Base-by-base conservation (phyloP, 2,888 invertebrate species). In the Orthosia cruda region DNA sequence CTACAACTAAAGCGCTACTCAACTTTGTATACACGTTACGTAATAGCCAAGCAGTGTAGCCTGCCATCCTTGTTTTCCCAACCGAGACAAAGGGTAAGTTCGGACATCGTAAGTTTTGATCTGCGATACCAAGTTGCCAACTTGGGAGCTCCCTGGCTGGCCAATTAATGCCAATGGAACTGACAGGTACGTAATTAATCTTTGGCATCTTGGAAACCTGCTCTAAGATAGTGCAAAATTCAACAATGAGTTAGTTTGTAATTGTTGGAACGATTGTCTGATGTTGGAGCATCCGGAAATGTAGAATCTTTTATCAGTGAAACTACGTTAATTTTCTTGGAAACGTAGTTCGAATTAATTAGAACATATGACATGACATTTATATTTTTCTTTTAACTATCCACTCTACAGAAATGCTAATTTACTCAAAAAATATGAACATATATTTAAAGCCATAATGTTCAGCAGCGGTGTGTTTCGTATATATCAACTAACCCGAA, bases 151-250 rank as follows among this genome's bases (percentile, higher is more conserved):
- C 70, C 57, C 13, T 67, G 62, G 32, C 55, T 67, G 64, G 67
- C 75, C 83, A 84, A 85, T 84, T 85, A 85, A 82, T 62, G 78
- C 69, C 77, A 69, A 47, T 64, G 83, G 77, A 74, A 72, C 78
- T 78, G 83, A 78, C 83, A 85, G 78, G 57, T 72, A 64, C 47
- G 68, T 85, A 82, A 84, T 84, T 84, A 78, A 84, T 82, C 78
- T 84, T 82, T 77, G 71, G 52, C 70, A 82, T 77, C 70, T 78
- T 69, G 52, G 54, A 62, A 63, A 59, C 65, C 71, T 71, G 55
- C 26, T 64, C 26, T 49, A 52, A 55, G 71, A 70, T 68, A 64
- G 70, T 84, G 74, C 18, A 67, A 20, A 71, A 55, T 80, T 74
- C 40, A 68, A 74, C 20, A 68, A 65, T 59, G 40, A 47, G 18